phyloP scores from a whole-genome alignment of 2,797 vertebrate genomes.

The Premnoplex brunnescens region DNA sequence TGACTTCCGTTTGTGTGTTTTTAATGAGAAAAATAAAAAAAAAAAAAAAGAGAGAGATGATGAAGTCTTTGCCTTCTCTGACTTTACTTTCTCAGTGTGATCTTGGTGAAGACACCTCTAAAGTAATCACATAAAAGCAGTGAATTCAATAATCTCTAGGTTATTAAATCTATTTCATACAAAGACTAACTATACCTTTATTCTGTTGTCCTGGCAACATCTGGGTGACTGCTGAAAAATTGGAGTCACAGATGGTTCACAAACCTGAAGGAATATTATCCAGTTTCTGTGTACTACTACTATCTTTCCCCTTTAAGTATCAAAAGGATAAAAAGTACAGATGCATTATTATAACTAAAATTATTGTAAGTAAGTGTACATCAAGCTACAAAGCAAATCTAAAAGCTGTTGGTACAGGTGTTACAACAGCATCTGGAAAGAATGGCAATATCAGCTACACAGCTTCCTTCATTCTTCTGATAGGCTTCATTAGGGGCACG shows the following conservation, averaged over 20 bases:
- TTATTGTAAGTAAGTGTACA: neutral
- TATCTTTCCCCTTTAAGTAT: neutral
- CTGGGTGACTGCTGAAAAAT: neutral
- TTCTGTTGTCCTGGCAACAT: neutral
- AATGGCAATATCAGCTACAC: neutral
- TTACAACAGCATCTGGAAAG: neutral
- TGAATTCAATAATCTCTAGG: neutral
- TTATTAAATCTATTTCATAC: neutral
- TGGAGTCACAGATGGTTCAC: neutral
- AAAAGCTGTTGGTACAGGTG: neutral
- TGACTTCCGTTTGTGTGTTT: neutral
- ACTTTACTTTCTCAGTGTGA: neutral
- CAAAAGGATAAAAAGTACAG: neutral
- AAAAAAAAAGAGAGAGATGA: neutral
- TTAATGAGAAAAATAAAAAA: neutral
- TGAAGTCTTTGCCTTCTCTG: neutral
- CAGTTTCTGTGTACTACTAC: neutral
- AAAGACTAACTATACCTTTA: neutral
- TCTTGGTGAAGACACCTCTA: neutral
- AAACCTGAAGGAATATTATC: neutral
- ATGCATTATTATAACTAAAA: neutral
- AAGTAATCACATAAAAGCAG: neutral
- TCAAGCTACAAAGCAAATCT: neutral
- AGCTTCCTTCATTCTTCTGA: neutral
- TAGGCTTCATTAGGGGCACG: neutral